phyloP scores from a whole-genome alignment of 2,888 invertebrate genomes.

The Mesochorus sp. region DNA sequence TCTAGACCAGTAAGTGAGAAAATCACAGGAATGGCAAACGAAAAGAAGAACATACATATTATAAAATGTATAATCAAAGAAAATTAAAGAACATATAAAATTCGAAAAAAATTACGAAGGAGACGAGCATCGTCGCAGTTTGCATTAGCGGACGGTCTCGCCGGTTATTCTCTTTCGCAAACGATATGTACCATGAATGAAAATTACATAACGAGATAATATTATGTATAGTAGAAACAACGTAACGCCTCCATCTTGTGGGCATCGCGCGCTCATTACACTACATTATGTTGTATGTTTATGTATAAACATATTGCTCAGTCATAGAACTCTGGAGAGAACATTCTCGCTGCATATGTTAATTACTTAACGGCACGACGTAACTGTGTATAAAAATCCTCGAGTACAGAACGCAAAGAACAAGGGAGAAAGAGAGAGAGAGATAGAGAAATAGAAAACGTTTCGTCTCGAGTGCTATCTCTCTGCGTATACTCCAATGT shows the following conservation, averaged over 20 bases:
- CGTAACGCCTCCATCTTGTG: constrained; percentile 9
- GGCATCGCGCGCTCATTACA: not conserved
- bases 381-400: constrained; percentile 65
- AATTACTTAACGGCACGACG: constrained; percentile 63
- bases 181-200: constrained; percentile 23
- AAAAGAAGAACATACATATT: too few species aligned
- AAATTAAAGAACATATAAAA: too few species aligned
- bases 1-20: too few species aligned
- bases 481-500: not conserved
- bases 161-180: not conserved
- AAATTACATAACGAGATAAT: constrained; percentile 14
- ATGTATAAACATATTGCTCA: not conserved
- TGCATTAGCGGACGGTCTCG: constrained; percentile 7
- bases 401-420: constrained; percentile 48
- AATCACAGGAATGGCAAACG: too few species aligned
- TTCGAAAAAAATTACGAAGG: too few species aligned
- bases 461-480: not conserved
- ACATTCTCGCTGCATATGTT: constrained; percentile 44
- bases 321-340: not conserved
- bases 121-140: constrained; percentile 15
- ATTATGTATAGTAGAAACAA: not conserved
- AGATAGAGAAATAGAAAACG: not conserved
- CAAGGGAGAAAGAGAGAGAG: not conserved
- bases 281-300: not conserved
- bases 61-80: too few species aligned